Evolutionary conservation across 2,888 invertebrate genomes (phyloP).

Genomic region (Rhingia campestris): DNA sequence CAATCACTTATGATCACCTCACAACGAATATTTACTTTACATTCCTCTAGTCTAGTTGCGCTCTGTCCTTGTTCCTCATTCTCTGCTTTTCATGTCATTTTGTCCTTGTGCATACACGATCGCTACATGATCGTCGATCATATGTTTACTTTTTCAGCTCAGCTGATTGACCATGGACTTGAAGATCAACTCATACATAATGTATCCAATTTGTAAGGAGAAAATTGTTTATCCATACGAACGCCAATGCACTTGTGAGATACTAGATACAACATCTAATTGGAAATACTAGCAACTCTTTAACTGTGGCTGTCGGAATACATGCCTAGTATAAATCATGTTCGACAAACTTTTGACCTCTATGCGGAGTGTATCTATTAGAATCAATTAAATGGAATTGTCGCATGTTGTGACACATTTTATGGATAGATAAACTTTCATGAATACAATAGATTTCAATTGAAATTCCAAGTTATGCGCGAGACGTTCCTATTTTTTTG

Average conservation of each 20-base stretch:
- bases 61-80: slow-evolving; percentile 24
- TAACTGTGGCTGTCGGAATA: slow-evolving; percentile 17
- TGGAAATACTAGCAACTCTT: slow-evolving; percentile 12
- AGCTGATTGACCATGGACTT: slow-evolving; percentile 68
- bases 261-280: slow-evolving; percentile 31
- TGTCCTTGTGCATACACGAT: slow-evolving; percentile 60
- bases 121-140: slow-evolving; percentile 50
- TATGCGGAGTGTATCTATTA: slow-evolving; percentile 52
- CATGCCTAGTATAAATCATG: neutral
- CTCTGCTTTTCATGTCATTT: slow-evolving; percentile 16
- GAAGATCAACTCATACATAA: slow-evolving; percentile 9
- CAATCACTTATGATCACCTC: slow-evolving; percentile 53
- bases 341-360: slow-evolving; percentile 44
- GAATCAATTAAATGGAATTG: slow-evolving; percentile 65
- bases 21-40: slow-evolving; percentile 33
- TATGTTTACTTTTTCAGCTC: slow-evolving; percentile 65
- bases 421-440: slow-evolving; percentile 59
- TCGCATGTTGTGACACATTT: slow-evolving; percentile 70
- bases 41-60: slow-evolving; percentile 43
- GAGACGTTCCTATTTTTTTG: neutral
- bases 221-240: slow-evolving; percentile 17
- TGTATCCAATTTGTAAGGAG: neutral
- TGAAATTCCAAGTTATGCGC: slow-evolving; percentile 57
- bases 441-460: slow-evolving; percentile 64
- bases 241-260: slow-evolving; percentile 38